phyloP scores from a whole-genome alignment of 2,888 invertebrate genomes.

The Orthonevra nobilis region DNA sequence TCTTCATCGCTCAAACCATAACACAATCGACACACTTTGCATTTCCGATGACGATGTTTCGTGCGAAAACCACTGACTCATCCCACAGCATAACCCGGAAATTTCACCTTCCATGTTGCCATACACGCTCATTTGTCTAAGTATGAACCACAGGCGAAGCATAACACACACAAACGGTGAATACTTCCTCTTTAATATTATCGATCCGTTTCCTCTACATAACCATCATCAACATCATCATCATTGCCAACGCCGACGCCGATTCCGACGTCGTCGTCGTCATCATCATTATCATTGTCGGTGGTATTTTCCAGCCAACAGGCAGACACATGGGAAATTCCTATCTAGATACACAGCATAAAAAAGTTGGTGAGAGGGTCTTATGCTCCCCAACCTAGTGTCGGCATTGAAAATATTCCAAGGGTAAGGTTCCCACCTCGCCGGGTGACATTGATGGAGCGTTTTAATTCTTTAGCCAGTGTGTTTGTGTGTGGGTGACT shows the following conservation, averaged over 20 bases:
- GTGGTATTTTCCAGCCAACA: conserved; percentile 61
- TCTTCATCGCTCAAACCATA: too few relatives aligned
- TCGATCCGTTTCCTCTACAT: conserved; percentile 71
- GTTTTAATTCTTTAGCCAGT: conserved; percentile 66
- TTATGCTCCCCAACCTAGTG: conserved; percentile 46
- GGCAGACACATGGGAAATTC: conserved; percentile 67
- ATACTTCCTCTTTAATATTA: conserved; percentile 72
- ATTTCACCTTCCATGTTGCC: too few relatives aligned
- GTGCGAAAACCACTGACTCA: conserved; percentile 40
- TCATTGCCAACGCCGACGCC: conserved; percentile 6
- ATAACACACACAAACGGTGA: conserved; percentile 16
- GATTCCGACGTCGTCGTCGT: conserved; percentile 20
- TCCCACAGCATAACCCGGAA: conserved; percentile 39
- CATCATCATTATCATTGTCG: conserved; percentile 36
- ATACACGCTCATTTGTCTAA: conserved; percentile 9
- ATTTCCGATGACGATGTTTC: conserved; percentile 1
- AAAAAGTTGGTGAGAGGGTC: conserved; percentile 7
- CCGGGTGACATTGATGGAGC: conserved; percentile 60
- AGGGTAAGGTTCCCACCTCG: conserved; percentile 58
- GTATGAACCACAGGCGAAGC: conserved; percentile 12
- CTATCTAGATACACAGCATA: conserved; percentile 37
- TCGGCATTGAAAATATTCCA: conserved; percentile 66
- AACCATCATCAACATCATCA: conserved; percentile 30
- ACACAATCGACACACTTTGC: background rate
- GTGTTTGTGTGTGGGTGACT: conserved; percentile 46